Evolutionary conservation across 2,113 vertebrate genomes (phyloP), one percentile per base, ranked within the genome.

Genomic region (Pao palembangensis): DNA sequence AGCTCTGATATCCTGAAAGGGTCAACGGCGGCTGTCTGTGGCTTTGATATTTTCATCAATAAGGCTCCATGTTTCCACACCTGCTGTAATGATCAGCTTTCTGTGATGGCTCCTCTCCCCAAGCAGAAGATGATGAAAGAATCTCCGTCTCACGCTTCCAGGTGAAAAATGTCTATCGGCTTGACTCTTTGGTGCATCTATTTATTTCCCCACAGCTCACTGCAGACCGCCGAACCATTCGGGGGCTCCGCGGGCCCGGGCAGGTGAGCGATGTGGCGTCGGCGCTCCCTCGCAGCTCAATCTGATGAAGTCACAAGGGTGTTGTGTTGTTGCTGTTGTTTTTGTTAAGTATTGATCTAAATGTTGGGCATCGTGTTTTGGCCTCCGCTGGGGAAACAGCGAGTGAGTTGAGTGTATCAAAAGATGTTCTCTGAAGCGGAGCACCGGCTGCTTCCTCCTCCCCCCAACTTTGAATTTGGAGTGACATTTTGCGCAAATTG

Each of bases 31-130:
- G 69, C 81, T 83, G 85, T 85, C 85, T 85, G 73, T 51, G 61
- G 75, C 88, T 90, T 81, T 84, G 73, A 87, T 83, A 87, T 81
- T 80, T 82, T 72, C 71, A 61, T 91, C 91, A 88, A 90, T 91
- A 90, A 69, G 55, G 59, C 73, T 62, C 74, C 63, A 79, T 65
- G 76, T 86, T 69, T 86, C 80, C 67, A 76, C 83, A 83, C 82
- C 81, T 77, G 73, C 72, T 74, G 61, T 84, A 81, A 88, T 82
- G 80, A 87, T 80, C 80, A 87, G 67, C 68, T 73, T 73, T 70
- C 77, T n/a, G 54, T 53, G 69, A 80, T 76, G 46, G 65, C 71
- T 75, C 73, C 73, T 69, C 6, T 17, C 82, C 74, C 62, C 61
- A 69, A 80, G 71, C 77, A 49, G 58, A 67, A 60, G 60, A 73